Conservation (phyloP, 1,140 invertebrate species). For the Drosophila novamexicana region DNA sequence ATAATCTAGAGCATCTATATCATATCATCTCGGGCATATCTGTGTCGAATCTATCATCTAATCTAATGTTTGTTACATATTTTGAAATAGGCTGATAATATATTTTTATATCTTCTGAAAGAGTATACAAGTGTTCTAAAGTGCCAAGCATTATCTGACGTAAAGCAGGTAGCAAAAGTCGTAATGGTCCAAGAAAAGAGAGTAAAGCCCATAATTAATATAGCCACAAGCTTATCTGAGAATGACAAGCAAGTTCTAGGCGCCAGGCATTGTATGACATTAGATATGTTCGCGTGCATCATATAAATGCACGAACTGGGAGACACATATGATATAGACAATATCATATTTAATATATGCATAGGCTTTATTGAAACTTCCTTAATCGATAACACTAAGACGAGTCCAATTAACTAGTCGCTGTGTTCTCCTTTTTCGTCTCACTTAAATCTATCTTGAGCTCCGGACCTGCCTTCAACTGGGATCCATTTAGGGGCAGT, state of each 20-base stretch:
- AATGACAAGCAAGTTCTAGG: not conserved
- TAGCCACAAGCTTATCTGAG: not conserved
- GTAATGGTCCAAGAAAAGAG: not conserved
- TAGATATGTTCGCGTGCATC: not conserved
- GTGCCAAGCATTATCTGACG: not conserved
- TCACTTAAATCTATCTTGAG: constrained; percentile 26
- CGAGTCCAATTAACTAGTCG: too few species aligned
- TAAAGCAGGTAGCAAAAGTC: not conserved
- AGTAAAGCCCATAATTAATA: not conserved
- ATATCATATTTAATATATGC: too few species aligned
- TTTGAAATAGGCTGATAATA: too few species aligned
- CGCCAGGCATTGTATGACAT: not conserved
- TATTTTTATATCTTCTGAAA: too few species aligned
- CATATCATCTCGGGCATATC: too few species aligned
- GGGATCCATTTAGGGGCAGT: constrained; percentile 41
- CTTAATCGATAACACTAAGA: too few species aligned
- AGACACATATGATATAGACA: too few species aligned
- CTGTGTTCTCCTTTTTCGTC: not conserved
- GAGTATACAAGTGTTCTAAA: not conserved
- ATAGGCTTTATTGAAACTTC: too few species aligned
- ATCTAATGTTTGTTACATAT: not conserved
- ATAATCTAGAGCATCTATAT: too few species aligned
- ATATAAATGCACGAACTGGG: not conserved
- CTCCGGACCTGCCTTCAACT: constrained; percentile 4
- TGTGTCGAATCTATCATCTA: too few species aligned